A percentile compares a stretch with the other conserved stretches of the same genome.
Evolutionary conservation across 2,888 invertebrate species (phyloP).

Genomic region (Bibio marci): DNA sequence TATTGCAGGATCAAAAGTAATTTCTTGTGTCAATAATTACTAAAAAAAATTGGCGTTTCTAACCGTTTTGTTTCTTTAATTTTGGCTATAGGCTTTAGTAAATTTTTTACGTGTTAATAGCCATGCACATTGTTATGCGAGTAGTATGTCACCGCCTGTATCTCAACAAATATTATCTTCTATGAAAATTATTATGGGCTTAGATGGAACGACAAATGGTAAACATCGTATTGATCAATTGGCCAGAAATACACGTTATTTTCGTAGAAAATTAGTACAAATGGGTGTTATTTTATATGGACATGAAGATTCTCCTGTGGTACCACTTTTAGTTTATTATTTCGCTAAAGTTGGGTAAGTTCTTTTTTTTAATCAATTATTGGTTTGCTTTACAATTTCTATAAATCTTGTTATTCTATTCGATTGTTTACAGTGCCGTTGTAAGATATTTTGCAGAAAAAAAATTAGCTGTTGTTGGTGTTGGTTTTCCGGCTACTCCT

Average conservation of each 20-base stretch:
- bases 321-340: conserved; percentile 86
- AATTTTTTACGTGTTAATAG: conserved; percentile 59
- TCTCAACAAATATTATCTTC: conserved; percentile 80
- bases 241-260: conserved; percentile 66
- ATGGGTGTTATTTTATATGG: conserved; percentile 88
- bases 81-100: conserved; percentile 49
- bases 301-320: conserved; percentile 87
- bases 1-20: conserved; percentile 74
- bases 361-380: not conserved
- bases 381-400: too few relatives aligned
- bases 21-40: conserved; percentile 1
- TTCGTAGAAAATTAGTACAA: conserved; percentile 58
- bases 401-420: not conserved
- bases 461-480: conserved; percentile 85
- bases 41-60: too few relatives aligned
- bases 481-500: conserved; percentile 95
- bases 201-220: conserved; percentile 57
- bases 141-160: conserved; percentile 77
- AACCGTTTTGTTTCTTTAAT: too few relatives aligned
- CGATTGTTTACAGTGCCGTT: conserved; percentile 43
- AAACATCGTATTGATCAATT: conserved; percentile 48
- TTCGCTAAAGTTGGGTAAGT: conserved; percentile 86
- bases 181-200: conserved; percentile 74
- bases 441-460: conserved; percentile 66
- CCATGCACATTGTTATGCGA: conserved; percentile 74